Evolutionary conservation across 2,113 vertebrate species (phyloP), one percentile per base, ranked within the genome.

Genomic region (Nibea albiflora): DNA sequence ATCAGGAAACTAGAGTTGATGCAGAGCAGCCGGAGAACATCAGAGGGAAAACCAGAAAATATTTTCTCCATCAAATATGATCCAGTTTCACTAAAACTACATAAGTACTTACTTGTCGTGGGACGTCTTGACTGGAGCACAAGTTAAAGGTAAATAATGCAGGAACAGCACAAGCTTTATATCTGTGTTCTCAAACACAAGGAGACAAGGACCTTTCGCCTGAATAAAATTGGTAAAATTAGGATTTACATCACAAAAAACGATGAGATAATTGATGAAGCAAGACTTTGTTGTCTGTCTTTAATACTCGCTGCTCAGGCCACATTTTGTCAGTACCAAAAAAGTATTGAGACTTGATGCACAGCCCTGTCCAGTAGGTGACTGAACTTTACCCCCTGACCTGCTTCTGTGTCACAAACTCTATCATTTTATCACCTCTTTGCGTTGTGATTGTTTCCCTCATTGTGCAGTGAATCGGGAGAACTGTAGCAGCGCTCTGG

Each of bases 381-480:
- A 17, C 20, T 22, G 4, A 26, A 5, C 22, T 24, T 10, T 5
- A 6, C 4, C 20, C 35, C 20, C n/a, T 63, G 14, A 31, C 28
- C 56, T 20, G 11, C 50, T 46, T 60, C 20, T 16, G 31, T 68
- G 67, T 63, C 12, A 58, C 19, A 39, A 39, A 39, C 66, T 12
- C 24, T 56, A 3, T 42, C 28, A 28, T 11, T 16, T 47, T 24
- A 77, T 68, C 46, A 16, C 19, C 19, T 54, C 7, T 42, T 1
- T 39, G 50, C 31, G 22, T 16, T 58, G 50, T 60, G 71, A n/a
- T 61, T 7, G 66, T 80, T 56, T 67, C 20, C 12, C 2, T 67
- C 26, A 20, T 31, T 44, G 16, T 63, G 42, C 52, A 26, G 56
- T 62, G n/a, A 61, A 16, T 53, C 56, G 19, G 60, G 50, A 19